These are phyloP conservation scores for Odocoileus hemionus DNA, from an alignment of 2,113 vertebrate species.

Conservation along the genomic window DNA sequence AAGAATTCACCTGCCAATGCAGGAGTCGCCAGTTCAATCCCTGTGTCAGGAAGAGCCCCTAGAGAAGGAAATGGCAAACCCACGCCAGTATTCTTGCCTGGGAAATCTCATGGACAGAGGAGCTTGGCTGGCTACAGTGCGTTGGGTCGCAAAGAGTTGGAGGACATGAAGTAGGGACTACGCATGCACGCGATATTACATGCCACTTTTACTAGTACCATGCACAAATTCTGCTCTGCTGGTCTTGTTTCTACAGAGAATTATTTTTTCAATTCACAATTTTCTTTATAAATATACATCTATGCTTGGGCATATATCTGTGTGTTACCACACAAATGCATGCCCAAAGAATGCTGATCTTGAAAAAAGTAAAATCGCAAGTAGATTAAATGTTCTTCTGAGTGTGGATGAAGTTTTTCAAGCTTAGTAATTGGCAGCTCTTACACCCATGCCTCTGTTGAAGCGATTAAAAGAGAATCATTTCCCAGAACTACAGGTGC, in stretches of 20 bases:
- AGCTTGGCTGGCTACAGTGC: not conserved
- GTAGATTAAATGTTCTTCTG: constrained; percentile 72
- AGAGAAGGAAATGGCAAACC: not conserved
- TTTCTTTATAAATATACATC: not conserved
- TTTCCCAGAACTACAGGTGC: constrained; percentile 81
- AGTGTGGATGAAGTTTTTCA: constrained; percentile 55
- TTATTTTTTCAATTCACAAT: not conserved
- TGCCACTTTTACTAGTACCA: not conserved
- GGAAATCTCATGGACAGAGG: not conserved
- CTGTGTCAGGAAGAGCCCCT: not conserved
- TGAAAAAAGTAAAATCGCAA: not conserved
- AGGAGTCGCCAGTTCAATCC: rapidly evolving
- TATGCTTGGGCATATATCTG: not conserved
- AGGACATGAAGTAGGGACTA: not conserved
- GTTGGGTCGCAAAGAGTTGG: not conserved
- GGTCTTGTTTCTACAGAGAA: not conserved
- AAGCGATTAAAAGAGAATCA: constrained; percentile 64
- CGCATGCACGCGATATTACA: not conserved
- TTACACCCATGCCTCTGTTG: constrained; percentile 60
- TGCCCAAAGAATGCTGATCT: not conserved
- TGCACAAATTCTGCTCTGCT: not conserved
- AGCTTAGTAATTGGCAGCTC: constrained; percentile 64
- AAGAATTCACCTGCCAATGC: not conserved
- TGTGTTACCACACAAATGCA: not conserved
- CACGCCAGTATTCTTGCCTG: not conserved